These are phyloP conservation scores for Arbacia lixula DNA, from an alignment of 53 echinoderm and acorn worm species.

Conservation along the genomic window DNA sequence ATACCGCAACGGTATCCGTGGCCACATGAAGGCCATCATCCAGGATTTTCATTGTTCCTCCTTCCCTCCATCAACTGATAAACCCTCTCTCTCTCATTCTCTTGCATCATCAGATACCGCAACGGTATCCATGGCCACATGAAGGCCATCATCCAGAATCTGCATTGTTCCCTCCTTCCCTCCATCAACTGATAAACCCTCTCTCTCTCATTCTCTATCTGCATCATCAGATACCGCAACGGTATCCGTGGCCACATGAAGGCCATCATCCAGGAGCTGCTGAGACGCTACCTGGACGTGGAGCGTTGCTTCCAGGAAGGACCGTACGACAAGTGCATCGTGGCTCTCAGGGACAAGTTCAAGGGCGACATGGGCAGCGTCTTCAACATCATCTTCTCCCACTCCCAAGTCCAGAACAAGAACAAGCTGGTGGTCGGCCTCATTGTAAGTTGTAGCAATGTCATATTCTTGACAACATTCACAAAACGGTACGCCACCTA, in stretches of 20 bases:
- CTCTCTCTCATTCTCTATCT: too few relatives aligned
- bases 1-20: slow-evolving; percentile 96
- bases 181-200: too few relatives aligned
- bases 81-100: too few relatives aligned
- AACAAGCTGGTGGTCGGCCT: slow-evolving; percentile 87
- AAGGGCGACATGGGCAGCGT: slow-evolving; percentile 88
- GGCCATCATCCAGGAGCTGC: slow-evolving; percentile 85
- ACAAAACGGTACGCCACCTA: too few relatives aligned
- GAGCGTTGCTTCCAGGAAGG: slow-evolving; percentile 96
- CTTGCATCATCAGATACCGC: slow-evolving; percentile 76
- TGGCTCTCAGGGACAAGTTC: slow-evolving; percentile 83
- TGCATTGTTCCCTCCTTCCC: too few relatives aligned
- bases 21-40: slow-evolving; percentile 97
- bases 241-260: slow-evolving; percentile 99
- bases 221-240: slow-evolving; percentile 80
- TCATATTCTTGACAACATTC: too few relatives aligned
- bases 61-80: too few relatives aligned
- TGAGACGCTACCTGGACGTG: slow-evolving; percentile 77
- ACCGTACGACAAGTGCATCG: slow-evolving; percentile 94
- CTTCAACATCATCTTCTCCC: slow-evolving; percentile 91
- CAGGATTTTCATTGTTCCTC: slow-evolving; percentile 89
- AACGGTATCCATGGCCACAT: slow-evolving; percentile 96
- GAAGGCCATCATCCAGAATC: slow-evolving; percentile 85
- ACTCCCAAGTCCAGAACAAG: slow-evolving; percentile 83
- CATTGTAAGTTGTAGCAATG: slow-evolving; percentile 99